Evolutionary conservation across 2,888 invertebrate species (phyloP), one percentile per base, ranked within the genome.

Genomic region (Ornithoptera priamus): DNA sequence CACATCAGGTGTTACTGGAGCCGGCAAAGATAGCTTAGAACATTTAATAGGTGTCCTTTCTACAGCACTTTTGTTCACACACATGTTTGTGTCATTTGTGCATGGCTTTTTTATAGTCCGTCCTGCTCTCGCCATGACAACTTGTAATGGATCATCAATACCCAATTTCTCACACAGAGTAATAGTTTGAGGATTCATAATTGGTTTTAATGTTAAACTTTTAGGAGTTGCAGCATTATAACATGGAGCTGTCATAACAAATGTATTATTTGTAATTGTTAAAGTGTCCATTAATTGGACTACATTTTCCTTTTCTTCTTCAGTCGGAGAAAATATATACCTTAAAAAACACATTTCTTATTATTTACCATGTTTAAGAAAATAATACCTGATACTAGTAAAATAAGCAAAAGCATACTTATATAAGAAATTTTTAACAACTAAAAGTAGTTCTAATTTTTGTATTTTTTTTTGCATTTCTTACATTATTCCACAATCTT

Each of bases 121-220:
- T 0, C 94, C 93, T 30, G 84, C 85, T 70, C 93, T 84, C 18
- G 94, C 85, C 83, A 94, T 83, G 0, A 96, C 84, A 56, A 96
- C 88, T 74, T 93, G 93, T 18, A 96, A 87, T 0, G 98, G 98
- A 89, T 99, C 98, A 82, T 96, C 96, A 69, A 99, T 94, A 0
- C 95, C 94, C 57, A 97, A 84, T 72, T 85, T 93, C 62, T 95
- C 93, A 85, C 96, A 97, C 60, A 97, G 93, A 20, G 88, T 81
- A 18, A 93, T 89, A 12, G 96, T 96, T 83, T 97, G 97, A 18
- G 95, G 94, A 81, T 97, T 97, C 46, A 94, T 81, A 75, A 93
- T 85, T 4, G 95, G 93, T 61, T 88, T 89, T 18, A 87, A 92
- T 65, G 94, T 93, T 59, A 81, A 76, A 22, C 82, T 75, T 68